Conservation (phyloP, 2,113 vertebrate genomes). For the Cephalopholis sonnerati region DNA sequence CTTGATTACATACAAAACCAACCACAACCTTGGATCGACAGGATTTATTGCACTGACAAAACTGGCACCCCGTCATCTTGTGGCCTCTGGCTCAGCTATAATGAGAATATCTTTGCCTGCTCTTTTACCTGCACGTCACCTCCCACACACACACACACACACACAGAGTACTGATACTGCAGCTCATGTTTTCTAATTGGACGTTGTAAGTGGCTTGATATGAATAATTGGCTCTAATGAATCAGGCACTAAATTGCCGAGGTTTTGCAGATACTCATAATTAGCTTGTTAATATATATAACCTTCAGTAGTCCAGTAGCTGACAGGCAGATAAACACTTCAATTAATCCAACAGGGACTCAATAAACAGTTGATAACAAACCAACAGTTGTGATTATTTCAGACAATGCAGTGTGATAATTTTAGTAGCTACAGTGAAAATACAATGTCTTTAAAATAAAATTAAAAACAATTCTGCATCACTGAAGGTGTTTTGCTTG, state of each 20-base stretch:
- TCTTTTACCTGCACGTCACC: conserved; percentile 50
- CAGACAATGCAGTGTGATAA: background rate
- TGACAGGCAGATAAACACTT: conserved; percentile 1
- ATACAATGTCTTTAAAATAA: background rate
- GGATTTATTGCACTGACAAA: conserved; percentile 62
- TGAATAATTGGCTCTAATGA: conserved; percentile 40
- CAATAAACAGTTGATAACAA: background rate
- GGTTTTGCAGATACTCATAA: conserved; percentile 33
- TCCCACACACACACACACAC: conserved; percentile 21
- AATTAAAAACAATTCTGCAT: background rate
- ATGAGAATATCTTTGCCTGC: conserved; percentile 44
- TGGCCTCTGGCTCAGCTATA: conserved; percentile 60
- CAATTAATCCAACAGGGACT: background rate
- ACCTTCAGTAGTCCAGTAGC: background rate
- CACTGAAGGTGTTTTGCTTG: background rate
- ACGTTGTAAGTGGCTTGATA: conserved; percentile 20
- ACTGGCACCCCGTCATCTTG: conserved; percentile 44
- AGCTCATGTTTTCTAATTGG: conserved; percentile 35
- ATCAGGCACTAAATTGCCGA: conserved; percentile 16
- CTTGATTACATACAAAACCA: conserved; percentile 47
- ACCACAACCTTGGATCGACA: conserved; percentile 22
- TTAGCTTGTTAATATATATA: conserved; percentile 25
- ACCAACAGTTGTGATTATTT: background rate
- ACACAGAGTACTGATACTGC: background rate
- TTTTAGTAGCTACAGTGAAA: background rate